Evolutionary conservation across 35 echinoderm and acorn worm genomes (phyloP).

Genomic region (Heliocidaris erythrogramma): DNA sequence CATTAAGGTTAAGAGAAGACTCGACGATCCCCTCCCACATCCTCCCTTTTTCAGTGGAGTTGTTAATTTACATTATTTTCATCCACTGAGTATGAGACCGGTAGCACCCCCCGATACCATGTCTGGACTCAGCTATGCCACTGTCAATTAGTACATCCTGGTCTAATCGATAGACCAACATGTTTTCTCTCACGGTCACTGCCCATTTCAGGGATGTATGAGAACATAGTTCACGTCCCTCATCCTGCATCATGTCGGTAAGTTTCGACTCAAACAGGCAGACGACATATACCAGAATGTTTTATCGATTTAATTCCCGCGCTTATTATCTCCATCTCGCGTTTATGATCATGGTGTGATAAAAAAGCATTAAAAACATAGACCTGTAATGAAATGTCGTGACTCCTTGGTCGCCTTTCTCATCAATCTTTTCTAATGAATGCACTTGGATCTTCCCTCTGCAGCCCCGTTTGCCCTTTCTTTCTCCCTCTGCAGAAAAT

Average conservation of each 20-base stretch:
- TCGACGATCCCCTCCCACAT: no score
- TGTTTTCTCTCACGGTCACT: background rate
- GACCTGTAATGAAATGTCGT: background rate
- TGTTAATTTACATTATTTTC: no score
- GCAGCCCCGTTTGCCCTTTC: no score
- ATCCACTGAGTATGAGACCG: no score
- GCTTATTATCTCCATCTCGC: background rate
- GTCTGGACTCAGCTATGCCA: no score
- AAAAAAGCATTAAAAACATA: background rate
- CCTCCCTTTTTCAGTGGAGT: no score
- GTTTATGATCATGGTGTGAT: background rate
- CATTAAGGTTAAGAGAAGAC: no score
- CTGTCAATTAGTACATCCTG: background rate
- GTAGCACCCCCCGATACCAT: background rate
- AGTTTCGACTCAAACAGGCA: background rate
- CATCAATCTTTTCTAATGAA: no score
- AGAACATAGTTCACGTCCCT: background rate
- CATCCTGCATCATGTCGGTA: background rate
- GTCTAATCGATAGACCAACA: background rate
- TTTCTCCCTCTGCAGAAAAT: no score
- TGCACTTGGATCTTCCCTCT: no score
- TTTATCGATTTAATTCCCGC: background rate
- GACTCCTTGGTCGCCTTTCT: background rate
- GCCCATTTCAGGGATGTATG: background rate
- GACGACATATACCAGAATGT: conserved; percentile 5